A percentile compares a stretch with the other conserved stretches of the same genome.
These are phyloP conservation scores for Hypsibius dujardini DNA, from an alignment of 1,140 invertebrate species.

Conservation along the genomic window DNA sequence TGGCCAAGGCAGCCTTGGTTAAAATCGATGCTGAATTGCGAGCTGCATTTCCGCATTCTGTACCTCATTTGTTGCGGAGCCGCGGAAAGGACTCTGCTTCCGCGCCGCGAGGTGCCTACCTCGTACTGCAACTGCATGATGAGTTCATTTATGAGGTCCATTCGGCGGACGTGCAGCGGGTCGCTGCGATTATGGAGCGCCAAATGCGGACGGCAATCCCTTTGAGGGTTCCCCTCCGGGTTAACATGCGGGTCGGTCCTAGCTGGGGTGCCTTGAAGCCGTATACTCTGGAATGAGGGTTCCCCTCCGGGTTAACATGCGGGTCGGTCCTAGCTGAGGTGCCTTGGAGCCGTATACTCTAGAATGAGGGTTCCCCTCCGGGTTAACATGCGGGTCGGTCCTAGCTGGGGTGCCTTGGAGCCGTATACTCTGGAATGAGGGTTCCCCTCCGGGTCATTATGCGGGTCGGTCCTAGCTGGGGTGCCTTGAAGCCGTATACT, in stretches of 20 bases:
- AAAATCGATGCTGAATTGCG: slow-evolving; percentile 44
- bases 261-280: slow-evolving; percentile 30
- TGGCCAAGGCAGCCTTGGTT: slow-evolving; percentile 76
- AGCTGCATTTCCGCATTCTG: slow-evolving; percentile 27
- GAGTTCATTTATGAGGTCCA: slow-evolving; percentile 82
- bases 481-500: slow-evolving; percentile 25
- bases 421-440: slow-evolving; percentile 23
- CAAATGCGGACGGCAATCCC: slow-evolving; percentile 31
- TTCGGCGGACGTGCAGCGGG: slow-evolving; percentile 25
- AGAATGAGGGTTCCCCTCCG: slow-evolving; percentile 29
- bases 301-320: slow-evolving; percentile 32
- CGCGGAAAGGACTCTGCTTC: slow-evolving; percentile 19
- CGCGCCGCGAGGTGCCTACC: slow-evolving; percentile 35
- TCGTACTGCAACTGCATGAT: slow-evolving; percentile 82
- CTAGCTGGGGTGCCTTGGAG: slow-evolving; percentile 30
- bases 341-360: slow-evolving; percentile 24
- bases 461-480: slow-evolving; percentile 32
- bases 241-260: slow-evolving; percentile 32
- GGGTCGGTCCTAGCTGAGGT: slow-evolving; percentile 31
- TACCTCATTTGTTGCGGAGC: slow-evolving; percentile 22
- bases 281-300: slow-evolving; percentile 27
- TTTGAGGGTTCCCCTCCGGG: slow-evolving; percentile 30
- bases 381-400: slow-evolving; percentile 32
- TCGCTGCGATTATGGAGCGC: slow-evolving; percentile 29
- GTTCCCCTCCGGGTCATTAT: slow-evolving; percentile 33